phyloP scores from a whole-genome alignment of 2,888 invertebrate species.

The Ceratothoa steindachneri region DNA sequence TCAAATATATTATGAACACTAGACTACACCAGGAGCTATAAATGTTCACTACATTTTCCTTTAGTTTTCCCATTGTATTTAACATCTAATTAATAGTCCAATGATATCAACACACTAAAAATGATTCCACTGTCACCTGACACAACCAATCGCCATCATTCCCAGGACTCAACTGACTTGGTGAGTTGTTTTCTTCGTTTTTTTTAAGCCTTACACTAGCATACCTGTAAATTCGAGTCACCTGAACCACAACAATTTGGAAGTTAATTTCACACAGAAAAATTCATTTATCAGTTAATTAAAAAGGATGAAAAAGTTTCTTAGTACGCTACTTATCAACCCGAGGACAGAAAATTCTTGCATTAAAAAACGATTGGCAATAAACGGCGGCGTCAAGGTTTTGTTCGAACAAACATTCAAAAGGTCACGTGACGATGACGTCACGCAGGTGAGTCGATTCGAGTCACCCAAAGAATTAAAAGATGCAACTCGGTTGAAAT shows the following conservation, averaged over 20 bases:
- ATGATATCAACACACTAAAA: neutral
- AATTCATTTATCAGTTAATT: no score
- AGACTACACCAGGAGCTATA: neutral
- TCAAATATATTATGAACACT: neutral
- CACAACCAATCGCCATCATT: neutral
- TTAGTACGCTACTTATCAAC: no score
- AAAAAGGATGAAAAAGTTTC: no score
- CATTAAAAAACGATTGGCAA: no score
- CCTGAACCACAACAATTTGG: no score
- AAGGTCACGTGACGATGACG: conserved; percentile 30
- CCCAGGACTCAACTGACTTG: neutral
- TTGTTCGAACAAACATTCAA: conserved; percentile 5
- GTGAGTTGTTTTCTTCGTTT: neutral
- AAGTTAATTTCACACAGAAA: no score
- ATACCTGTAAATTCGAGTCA: neutral
- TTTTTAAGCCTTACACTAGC: neutral
- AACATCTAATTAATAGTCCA: neutral
- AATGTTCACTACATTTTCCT: neutral
- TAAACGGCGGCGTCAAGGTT: neutral
- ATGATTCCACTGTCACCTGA: neutral
- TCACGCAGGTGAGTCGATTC: conserved; percentile 22
- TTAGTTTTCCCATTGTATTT: neutral
- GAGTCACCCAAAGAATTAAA: neutral
- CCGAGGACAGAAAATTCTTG: no score
- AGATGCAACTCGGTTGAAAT: neutral